Percentiles rank a stretch among this genome's conserved stretches.
Conservation (phyloP, 2,797 vertebrate species). For the Pogoniulus pusillus region DNA sequence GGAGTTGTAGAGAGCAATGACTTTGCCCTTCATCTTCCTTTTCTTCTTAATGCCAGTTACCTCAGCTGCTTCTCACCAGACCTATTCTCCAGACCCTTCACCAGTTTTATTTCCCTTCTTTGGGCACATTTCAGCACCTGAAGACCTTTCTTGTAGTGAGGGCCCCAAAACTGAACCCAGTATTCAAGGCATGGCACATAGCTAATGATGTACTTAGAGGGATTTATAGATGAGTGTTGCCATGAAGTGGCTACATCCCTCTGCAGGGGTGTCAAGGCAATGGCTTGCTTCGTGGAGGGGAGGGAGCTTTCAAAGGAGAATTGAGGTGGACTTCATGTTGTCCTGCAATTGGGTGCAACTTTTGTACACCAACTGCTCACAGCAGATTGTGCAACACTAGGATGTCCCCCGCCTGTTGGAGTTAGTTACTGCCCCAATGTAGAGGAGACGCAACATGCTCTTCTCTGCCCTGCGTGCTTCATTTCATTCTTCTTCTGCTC, state of each 20-base stretch:
- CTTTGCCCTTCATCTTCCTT: no score
- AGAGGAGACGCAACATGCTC: not conserved
- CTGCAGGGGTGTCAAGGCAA: not conserved
- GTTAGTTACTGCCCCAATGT: rapidly evolving
- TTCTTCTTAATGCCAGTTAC: no score
- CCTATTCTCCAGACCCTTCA: no score
- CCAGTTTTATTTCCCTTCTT: no score
- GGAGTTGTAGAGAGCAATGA: no score
- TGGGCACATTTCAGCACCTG: no score
- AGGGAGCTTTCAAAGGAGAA: not conserved
- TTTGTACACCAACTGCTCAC: rapidly evolving
- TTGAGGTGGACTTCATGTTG: not conserved
- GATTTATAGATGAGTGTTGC: rapidly evolving
- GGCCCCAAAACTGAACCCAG: no score
- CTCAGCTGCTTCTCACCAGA: no score
- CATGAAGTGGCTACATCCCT: not conserved
- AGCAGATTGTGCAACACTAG: no score
- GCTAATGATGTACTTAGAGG: not conserved
- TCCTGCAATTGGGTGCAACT: not conserved
- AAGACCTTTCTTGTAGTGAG: no score
- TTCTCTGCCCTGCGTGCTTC: not conserved
- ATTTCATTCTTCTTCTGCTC: not conserved
- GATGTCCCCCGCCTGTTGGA: not conserved
- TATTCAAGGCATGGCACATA: no score
- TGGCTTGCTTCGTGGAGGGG: rapidly evolving